These are phyloP conservation scores for Myiotriccus ornatus DNA, from an alignment of 2,797 vertebrate species.

Conservation along the genomic window DNA sequence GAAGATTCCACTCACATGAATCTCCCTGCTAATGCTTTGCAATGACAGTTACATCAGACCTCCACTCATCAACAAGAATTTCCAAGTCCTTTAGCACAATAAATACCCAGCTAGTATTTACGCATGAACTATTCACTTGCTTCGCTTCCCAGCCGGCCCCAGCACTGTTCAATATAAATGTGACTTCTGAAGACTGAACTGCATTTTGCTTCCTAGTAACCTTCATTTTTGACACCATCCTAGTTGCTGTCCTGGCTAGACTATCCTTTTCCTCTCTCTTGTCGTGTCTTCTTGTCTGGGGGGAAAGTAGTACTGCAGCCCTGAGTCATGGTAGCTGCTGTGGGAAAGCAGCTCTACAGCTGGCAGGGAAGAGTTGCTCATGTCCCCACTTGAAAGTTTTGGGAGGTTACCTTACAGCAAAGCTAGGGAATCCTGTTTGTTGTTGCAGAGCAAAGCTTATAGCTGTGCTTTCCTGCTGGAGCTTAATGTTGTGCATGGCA, in stretches of 20 bases:
- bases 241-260: background rate
- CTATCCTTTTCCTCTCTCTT: background rate
- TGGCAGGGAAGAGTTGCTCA: background rate
- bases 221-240: background rate
- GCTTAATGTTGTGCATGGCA: background rate
- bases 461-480: background rate
- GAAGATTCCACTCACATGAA: background rate
- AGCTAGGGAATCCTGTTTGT: background rate
- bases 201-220: background rate
- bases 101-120: background rate
- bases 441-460: background rate
- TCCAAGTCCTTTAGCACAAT: background rate
- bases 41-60: background rate
- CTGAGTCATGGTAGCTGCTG: background rate
- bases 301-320: background rate
- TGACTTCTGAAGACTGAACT: constrained; percentile 12
- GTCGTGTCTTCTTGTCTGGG: background rate
- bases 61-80: background rate
- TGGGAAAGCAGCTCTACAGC: background rate
- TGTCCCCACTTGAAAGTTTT: background rate
- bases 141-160: background rate
- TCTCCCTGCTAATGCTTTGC: background rate
- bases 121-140: background rate
- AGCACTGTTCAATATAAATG: background rate
- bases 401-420: background rate